Evolutionary conservation across 1,140 invertebrate genomes (phyloP).

Genomic region (Hestina assimilis): DNA sequence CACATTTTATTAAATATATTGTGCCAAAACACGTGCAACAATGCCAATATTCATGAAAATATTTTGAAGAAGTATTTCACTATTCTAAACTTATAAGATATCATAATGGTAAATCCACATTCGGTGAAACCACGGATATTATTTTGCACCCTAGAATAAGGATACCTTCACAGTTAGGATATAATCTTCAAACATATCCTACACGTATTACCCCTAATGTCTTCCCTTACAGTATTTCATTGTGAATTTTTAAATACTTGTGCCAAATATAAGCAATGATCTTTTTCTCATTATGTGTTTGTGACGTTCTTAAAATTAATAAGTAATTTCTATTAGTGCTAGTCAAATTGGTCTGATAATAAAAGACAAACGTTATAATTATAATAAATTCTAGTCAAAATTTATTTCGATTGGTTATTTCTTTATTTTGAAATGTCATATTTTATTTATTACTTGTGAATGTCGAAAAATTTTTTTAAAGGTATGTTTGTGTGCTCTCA

Average conservation of each 20-base stretch:
- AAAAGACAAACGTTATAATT: conserved; percentile 56
- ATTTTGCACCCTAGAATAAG: conserved; percentile 71
- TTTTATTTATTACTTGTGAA: conserved; percentile 51
- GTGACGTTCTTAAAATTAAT: conserved; percentile 36
- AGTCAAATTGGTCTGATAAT: conserved; percentile 69
- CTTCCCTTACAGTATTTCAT: conserved; percentile 69
- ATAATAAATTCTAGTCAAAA: conserved; percentile 71
- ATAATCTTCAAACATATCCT: conserved; percentile 67
- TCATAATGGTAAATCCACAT: conserved; percentile 1
- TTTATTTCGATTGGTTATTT: conserved; percentile 48
- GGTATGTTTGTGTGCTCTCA: conserved; percentile 56
- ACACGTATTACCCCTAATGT: conserved; percentile 64
- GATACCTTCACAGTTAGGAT: conserved; percentile 52
- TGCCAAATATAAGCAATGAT: conserved; percentile 61
- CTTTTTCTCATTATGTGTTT: conserved; percentile 31
- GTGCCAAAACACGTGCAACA: conserved; percentile 55
- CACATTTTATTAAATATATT: conserved; percentile 47
- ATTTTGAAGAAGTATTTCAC: conserved; percentile 7
- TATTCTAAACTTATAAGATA: conserved; percentile 16
- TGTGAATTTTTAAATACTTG: conserved; percentile 52
- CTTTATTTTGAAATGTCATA: conserved; percentile 32
- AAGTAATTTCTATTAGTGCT: conserved; percentile 48
- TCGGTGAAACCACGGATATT: conserved; percentile 28
- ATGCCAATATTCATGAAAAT: conserved; percentile 22
- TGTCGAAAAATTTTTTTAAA: conserved; percentile 44